Base-by-base conservation (phyloP, 2,888 invertebrate species). In the Mesorhabditis spiculigera region DNA sequence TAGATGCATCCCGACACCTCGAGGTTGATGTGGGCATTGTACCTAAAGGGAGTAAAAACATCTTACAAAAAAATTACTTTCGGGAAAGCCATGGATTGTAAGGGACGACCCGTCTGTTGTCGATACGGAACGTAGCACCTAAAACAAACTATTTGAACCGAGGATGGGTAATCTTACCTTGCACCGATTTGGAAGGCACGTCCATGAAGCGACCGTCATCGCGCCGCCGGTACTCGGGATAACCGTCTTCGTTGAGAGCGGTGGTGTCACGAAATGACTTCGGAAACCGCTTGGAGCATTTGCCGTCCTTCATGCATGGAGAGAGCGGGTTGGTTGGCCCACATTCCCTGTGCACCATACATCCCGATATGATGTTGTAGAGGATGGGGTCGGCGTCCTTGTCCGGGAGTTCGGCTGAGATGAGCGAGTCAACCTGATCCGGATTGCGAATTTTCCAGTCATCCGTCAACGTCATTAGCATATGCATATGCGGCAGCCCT, bases 281-380 rank as follows among this genome's bases (percentile, higher is more conserved):
- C n/a, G 87, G 87, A 73, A 81, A 87, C 6, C 76, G 75, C 76
- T 88, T 88, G 0, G 81, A 75, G 78, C 87, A 88, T 1, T 42
- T 66, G 6, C 61, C 85, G 65, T 85, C 77, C n/a, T 73, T 72
- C 87, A 87, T 87, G 78, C 87, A 88, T 3, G 86, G 84, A 43
- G 86, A 50, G 5, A 68, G 58, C 42, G 71, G 70, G 67, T 85
- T 83, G 5, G 68, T 42, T 4, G 16, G 43, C 4, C 82, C 84
- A 66, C 82, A 84, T 5, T 78, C 78, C 0, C 79, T 72, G 72
- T 82, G 84, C 4, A 85, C 68, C 81, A 80, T 85, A 6, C 68
- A 45, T 3, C 45, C 73, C 4, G 65, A 41, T 4, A 84, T 73
- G 6, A 77, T 65, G 5, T 72, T 70, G 65, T 65, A 69, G 4